Conservation (phyloP, 1,140 invertebrate species). For the Pachypsylla venusta region DNA sequence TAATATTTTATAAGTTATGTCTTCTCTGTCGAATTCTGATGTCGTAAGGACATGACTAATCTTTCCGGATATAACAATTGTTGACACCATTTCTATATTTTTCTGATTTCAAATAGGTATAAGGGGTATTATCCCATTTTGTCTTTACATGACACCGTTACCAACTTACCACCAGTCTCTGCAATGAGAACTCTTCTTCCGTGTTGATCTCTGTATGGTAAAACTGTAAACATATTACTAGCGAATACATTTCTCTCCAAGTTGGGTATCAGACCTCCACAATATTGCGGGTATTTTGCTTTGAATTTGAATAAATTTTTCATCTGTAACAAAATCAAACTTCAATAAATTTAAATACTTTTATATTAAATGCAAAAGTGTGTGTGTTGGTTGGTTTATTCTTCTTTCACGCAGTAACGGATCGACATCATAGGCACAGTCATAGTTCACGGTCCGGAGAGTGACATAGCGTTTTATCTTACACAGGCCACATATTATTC, state of each 20-base stretch:
- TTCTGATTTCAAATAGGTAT: neutral
- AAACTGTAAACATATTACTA: slow-evolving; percentile 37
- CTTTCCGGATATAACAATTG: neutral
- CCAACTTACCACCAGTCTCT: slow-evolving; percentile 37
- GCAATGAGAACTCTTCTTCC: slow-evolving; percentile 40
- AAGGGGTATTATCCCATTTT: neutral
- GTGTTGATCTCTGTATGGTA: slow-evolving; percentile 37
- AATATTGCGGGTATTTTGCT: slow-evolving; percentile 37
- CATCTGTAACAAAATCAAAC: slow-evolving; percentile 31
- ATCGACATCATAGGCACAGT: neutral
- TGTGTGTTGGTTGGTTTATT: no score
- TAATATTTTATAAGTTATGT: no score
- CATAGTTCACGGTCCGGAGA: neutral
- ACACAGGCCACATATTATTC: neutral
- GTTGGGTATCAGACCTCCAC: slow-evolving; percentile 34
- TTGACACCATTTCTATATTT: neutral
- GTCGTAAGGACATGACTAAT: no score
- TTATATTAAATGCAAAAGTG: no score
- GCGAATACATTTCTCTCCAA: slow-evolving; percentile 34
- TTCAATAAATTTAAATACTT: no score
- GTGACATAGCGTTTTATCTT: neutral
- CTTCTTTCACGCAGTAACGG: neutral
- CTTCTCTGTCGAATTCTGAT: no score
- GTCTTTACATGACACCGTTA: no score
- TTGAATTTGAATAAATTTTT: slow-evolving; percentile 42